Percentiles rank a stretch among this genome's conserved stretches.
phyloP scores from a whole-genome alignment of 1,140 invertebrate genomes.

The Triops cancriformis region DNA sequence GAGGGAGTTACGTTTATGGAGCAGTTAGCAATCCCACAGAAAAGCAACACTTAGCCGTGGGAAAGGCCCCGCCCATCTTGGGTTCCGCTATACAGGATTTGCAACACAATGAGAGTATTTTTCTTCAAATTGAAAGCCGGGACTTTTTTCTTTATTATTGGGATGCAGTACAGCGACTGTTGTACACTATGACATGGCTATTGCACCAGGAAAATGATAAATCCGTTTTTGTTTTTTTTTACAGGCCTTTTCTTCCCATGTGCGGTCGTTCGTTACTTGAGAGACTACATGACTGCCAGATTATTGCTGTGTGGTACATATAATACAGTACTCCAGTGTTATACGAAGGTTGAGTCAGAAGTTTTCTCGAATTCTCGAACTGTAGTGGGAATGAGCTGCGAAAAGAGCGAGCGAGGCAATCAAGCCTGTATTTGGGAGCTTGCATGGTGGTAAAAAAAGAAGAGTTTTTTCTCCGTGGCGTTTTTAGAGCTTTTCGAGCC shows the following conservation, averaged over 20 bases:
- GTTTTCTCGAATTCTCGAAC: background rate
- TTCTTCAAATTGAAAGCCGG: background rate
- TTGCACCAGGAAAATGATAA: too few species aligned
- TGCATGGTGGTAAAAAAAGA: background rate
- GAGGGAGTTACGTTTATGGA: background rate
- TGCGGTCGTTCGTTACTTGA: too few species aligned
- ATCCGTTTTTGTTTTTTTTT: too few species aligned
- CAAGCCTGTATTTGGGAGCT: background rate
- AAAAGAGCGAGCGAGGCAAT: background rate
- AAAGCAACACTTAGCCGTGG: background rate
- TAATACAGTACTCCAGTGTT: too few species aligned
- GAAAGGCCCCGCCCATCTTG: background rate
- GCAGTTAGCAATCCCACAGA: slow-evolving; percentile 9
- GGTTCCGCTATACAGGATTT: background rate
- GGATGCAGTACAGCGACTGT: background rate
- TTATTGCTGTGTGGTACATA: too few species aligned
- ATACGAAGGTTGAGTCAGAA: background rate
- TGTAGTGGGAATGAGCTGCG: background rate
- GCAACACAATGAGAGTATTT: background rate
- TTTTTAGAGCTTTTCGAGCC: background rate
- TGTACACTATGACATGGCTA: background rate
- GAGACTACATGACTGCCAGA: too few species aligned
- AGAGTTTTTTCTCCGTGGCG: background rate
- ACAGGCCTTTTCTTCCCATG: too few species aligned
- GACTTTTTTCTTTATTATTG: background rate